Conservation (phyloP, 2,113 vertebrate genomes). For the Clarias magur region DNA sequence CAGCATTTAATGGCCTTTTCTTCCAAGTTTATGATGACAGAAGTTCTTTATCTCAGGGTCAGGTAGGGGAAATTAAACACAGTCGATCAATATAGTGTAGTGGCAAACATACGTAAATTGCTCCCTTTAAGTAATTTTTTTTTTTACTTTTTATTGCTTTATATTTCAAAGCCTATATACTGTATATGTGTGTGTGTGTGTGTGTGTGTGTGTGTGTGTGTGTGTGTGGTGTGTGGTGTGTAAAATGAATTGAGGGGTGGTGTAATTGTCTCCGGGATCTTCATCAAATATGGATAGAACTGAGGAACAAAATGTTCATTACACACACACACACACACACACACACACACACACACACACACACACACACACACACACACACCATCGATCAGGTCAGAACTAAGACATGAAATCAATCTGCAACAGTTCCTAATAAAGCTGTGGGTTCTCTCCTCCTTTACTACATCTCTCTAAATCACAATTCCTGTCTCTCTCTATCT, state of each 20-base stretch:
- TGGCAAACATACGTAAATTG: slow-evolving; percentile 61
- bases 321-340: slow-evolving; percentile 51
- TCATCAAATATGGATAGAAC: slow-evolving; percentile 74
- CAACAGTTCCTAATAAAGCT: slow-evolving; percentile 73
- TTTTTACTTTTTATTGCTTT: slow-evolving; percentile 61
- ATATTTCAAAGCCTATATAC: slow-evolving; percentile 65
- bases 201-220: slow-evolving; percentile 1
- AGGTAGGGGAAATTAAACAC: slow-evolving; percentile 64
- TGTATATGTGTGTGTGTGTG: slow-evolving; percentile 4
- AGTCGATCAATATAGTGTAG: slow-evolving; percentile 64
- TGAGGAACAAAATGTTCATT: slow-evolving; percentile 69
- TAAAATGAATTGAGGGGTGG: slow-evolving; percentile 17
- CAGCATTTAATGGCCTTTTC: slow-evolving; percentile 66
- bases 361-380: slow-evolving; percentile 33
- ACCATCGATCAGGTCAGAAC: slow-evolving; percentile 67
- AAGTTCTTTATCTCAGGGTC: slow-evolving; percentile 61
- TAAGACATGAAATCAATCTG: slow-evolving; percentile 74
- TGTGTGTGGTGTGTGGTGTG: not conserved
- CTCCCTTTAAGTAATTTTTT: slow-evolving; percentile 49
- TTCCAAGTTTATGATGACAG: slow-evolving; percentile 63
- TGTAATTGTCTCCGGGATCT: slow-evolving; percentile 65
- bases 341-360: slow-evolving; percentile 52
- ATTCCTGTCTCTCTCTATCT: slow-evolving; percentile 32
- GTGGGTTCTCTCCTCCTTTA: slow-evolving; percentile 45
- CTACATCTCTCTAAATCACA: slow-evolving; percentile 16